Base-by-base conservation (phyloP, 2,113 vertebrate species). In the Labeo catla region DNA sequence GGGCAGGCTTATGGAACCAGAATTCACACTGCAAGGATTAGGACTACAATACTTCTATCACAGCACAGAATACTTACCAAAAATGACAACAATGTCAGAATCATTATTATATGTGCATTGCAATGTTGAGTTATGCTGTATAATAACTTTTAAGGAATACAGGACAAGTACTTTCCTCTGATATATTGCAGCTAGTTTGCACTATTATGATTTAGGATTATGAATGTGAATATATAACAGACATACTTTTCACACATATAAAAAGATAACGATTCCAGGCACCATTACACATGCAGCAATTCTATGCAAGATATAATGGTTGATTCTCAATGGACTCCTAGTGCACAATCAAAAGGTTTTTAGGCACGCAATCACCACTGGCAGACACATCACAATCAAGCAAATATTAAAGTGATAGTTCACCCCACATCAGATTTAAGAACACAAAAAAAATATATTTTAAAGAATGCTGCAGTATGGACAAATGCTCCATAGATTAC, bases 1-100 rank as follows among this genome's bases (percentile, higher is more conserved):
- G 10, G 72, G 34, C 76, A 39, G 76, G 59, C 0, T 47, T 81
- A 81, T 3, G 21, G n/a, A 81, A 65, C 8, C 52, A 45, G 39
- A 65, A 36, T 28, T 65, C 28, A 63, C 8, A 81, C 54, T 13
- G 59, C 59, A 45, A 63, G 19, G 57, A 81, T 81, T 81, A 47
- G 11, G 57, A 4, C 47, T 21, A 43, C 4, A 43, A 36, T 72
- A 21, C 23, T 79, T 79, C 16, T 15, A 61, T 61, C 77, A 80
- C 10, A 34, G 7, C 6, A 59, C 10, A 39, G 76, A 28, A 54
- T 77, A 16, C 49, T 77, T 77, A 54, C 16, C 15, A 34, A 8
- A 54, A 34, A n/a, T 54, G 23, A 15, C 47, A 23, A 50, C 52
- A 54, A 77, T 54, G 13, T 36, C 74, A 54, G 23, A 28, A 49